Conservation (phyloP, 2,797 vertebrate genomes). For the Pipistrellus nathusii region DNA sequence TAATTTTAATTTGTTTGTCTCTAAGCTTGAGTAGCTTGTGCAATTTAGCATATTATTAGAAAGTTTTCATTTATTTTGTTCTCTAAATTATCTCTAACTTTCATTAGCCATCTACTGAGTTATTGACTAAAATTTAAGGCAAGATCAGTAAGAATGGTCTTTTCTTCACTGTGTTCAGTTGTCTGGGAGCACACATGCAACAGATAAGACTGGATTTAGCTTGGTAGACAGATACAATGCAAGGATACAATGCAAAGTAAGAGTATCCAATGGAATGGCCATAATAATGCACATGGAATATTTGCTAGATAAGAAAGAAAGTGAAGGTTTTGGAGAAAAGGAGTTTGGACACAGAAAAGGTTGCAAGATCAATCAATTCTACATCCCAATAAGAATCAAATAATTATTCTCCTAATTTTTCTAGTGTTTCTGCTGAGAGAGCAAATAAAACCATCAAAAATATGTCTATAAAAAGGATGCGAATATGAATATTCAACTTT, state of each 20-base stretch:
- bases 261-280: background rate
- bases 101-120: background rate
- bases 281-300: background rate
- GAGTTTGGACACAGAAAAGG: background rate
- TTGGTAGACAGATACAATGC: background rate
- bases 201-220: background rate
- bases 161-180: background rate
- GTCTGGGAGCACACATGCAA: background rate
- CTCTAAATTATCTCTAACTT: background rate
- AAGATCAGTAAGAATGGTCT: background rate
- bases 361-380: constrained; percentile 8
- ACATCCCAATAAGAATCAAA: background rate
- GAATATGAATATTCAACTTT: background rate
- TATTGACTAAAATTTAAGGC: background rate
- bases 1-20: constrained; percentile 29
- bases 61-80: background rate
- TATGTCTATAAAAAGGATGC: background rate
- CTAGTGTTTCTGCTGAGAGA: constrained; percentile 1
- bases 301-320: background rate
- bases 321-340: background rate
- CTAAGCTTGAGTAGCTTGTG: background rate
- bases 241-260: background rate
- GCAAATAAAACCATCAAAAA: constrained; percentile 20
- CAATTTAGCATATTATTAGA: background rate
- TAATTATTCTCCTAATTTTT: background rate